These are phyloP conservation scores for Arnoldichthys spilopterus DNA, from an alignment of 2,797 vertebrate species.

Conservation along the genomic window DNA sequence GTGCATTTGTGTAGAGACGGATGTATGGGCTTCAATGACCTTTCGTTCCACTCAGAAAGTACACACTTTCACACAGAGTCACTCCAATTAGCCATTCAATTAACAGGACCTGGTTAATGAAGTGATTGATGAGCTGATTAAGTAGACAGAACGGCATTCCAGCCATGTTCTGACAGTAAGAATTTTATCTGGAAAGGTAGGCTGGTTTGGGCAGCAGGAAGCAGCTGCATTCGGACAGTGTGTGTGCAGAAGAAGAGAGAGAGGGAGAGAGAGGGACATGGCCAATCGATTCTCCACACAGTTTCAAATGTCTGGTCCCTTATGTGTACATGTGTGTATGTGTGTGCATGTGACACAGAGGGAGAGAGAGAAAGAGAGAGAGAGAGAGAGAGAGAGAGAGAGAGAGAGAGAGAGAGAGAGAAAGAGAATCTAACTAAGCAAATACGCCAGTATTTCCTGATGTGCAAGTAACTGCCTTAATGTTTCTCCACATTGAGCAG, in stretches of 20 bases:
- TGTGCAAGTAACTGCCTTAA: slow-evolving; percentile 67
- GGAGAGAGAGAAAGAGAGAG: neutral
- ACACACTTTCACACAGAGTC: neutral
- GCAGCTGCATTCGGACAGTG: slow-evolving; percentile 23
- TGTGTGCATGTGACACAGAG: slow-evolving; percentile 34
- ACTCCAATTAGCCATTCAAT: neutral
- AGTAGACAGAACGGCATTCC: neutral
- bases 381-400: slow-evolving; percentile 12
- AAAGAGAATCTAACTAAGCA: slow-evolving; percentile 6
- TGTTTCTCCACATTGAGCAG: slow-evolving; percentile 60
- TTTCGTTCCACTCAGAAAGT: slow-evolving; percentile 2
- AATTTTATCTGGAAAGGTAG: neutral
- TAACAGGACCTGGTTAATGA: slow-evolving; percentile 7
- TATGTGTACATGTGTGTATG: slow-evolving; percentile 68
- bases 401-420: neutral
- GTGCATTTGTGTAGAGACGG: neutral
- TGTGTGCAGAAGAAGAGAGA: slow-evolving; percentile 10
- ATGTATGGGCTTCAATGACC: neutral
- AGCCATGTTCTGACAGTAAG: neutral
- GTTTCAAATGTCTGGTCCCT: slow-evolving; percentile 40
- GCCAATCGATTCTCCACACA: slow-evolving; percentile 48
- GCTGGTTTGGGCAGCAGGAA: neutral
- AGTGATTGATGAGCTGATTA: neutral
- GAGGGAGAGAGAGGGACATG: neutral
- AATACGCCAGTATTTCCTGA: slow-evolving; percentile 71